Evolutionary conservation across 1,140 invertebrate species (phyloP).

Genomic region (Drosophila triauraria): DNA sequence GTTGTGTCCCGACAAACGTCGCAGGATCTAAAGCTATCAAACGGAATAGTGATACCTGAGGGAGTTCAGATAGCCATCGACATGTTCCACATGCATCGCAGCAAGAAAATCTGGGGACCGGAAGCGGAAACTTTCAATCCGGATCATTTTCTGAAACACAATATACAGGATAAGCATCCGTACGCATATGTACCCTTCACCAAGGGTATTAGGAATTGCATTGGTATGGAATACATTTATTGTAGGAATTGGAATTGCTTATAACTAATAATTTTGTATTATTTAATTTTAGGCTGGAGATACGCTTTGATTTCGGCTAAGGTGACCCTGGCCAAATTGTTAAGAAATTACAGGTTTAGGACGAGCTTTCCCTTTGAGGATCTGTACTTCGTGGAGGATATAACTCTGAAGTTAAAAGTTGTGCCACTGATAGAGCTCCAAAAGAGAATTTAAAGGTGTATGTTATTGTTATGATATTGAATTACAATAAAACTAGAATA

Average conservation of each 20-base stretch:
- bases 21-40: slow-evolving; percentile 61
- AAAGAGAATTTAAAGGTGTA: slow-evolving; percentile 19
- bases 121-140: slow-evolving; percentile 76
- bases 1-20: slow-evolving; percentile 67
- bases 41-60: slow-evolving; percentile 59
- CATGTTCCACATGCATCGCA: slow-evolving; percentile 71
- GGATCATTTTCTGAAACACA: slow-evolving; percentile 72
- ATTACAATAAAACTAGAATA: slow-evolving; percentile 12
- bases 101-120: slow-evolving; percentile 69
- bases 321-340: slow-evolving; percentile 66
- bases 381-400: slow-evolving; percentile 77
- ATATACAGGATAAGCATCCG: slow-evolving; percentile 61
- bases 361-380: slow-evolving; percentile 72
- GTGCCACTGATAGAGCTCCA: slow-evolving; percentile 58
- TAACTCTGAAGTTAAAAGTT: slow-evolving; percentile 70
- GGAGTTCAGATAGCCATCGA: slow-evolving; percentile 59
- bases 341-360: slow-evolving; percentile 69
- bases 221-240: slow-evolving; percentile 52
- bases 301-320: slow-evolving; percentile 77
- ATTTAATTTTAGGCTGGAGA: slow-evolving; percentile 64
- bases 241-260: fast-evolving
- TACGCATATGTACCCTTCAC: slow-evolving; percentile 80
- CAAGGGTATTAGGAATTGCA: slow-evolving; percentile 77
- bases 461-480: slow-evolving; percentile 1
- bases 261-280: neutral